phyloP scores from a whole-genome alignment of 2,888 invertebrate species.

The Nasonovia ribisnigri region DNA sequence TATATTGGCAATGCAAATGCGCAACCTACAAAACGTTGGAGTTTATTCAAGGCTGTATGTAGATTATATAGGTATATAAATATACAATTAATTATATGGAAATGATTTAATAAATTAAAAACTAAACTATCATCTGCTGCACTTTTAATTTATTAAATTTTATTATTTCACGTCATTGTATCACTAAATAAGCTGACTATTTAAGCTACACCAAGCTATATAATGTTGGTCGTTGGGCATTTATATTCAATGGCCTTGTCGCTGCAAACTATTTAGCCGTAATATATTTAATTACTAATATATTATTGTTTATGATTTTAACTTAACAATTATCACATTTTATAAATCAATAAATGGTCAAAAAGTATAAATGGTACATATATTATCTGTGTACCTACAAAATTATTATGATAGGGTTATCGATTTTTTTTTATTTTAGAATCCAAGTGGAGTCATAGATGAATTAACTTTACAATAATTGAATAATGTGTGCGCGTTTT shows the following conservation, averaged over 20 bases:
- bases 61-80: not conserved
- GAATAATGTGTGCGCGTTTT: too few species aligned
- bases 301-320: not conserved
- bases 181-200: not conserved
- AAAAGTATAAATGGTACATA: not conserved
- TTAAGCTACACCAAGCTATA: not conserved
- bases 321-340: not conserved
- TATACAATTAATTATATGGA: not conserved
- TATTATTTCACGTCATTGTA: not conserved
- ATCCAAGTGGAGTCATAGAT: too few species aligned
- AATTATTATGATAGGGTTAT: not conserved
- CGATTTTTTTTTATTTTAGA: not conserved
- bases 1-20: not conserved
- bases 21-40: not conserved
- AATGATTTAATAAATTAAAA: slow-evolving; percentile 29
- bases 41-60: not conserved
- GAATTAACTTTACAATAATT: too few species aligned
- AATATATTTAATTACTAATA: not conserved
- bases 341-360: not conserved
- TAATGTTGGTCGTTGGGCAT: not conserved
- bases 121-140: not conserved
- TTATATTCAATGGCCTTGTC: not conserved
- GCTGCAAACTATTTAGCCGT: not conserved
- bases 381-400: not conserved
- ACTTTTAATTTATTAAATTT: not conserved